A percentile compares a stretch with the other conserved stretches of the same genome.
Evolutionary conservation across 2,797 vertebrate species (phyloP).

Genomic region (Eutrigla gurnardus): DNA sequence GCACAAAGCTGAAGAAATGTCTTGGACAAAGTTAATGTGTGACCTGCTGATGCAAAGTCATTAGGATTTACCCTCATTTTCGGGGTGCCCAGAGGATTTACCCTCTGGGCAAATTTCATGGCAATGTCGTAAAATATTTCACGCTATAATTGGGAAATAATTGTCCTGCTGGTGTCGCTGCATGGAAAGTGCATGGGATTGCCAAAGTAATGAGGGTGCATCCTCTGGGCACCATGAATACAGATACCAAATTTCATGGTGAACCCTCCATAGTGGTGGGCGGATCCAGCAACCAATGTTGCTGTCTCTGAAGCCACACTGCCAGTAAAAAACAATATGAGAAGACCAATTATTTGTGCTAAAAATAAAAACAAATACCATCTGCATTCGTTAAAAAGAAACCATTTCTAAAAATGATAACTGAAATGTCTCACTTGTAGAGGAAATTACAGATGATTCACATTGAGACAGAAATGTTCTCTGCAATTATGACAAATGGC

Average conservation of each 20-base stretch:
- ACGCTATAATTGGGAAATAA: background rate
- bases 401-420: too few relatives aligned
- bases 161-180: background rate
- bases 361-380: background rate
- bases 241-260: background rate
- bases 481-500: constrained; percentile 22
- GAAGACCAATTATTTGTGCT: background rate
- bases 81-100: background rate
- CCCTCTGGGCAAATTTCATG: background rate
- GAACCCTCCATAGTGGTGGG: background rate
- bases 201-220: background rate
- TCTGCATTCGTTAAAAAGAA: background rate
- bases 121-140: background rate
- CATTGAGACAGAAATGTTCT: constrained; percentile 11
- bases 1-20: background rate
- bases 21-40: background rate
- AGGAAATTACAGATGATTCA: constrained; percentile 18
- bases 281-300: background rate
- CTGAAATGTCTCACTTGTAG: background rate
- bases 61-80: background rate
- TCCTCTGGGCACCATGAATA: background rate
- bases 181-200: background rate
- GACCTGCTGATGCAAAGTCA: background rate
- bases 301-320: background rate
- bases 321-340: background rate